Evolutionary conservation across 2,888 invertebrate species (phyloP).

Genomic region (Ochropleura plecta): DNA sequence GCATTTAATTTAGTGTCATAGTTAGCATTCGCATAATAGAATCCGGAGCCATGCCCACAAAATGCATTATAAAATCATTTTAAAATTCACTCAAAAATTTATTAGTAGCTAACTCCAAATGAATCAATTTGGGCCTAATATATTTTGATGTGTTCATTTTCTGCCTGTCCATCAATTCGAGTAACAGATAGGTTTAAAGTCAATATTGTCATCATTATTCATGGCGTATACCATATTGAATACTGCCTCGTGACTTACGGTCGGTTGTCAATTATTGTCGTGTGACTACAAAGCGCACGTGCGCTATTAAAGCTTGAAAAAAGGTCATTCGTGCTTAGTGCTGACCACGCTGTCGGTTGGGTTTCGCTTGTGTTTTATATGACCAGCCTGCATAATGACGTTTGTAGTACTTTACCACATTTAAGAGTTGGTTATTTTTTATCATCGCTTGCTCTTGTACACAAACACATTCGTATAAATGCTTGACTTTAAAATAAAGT

Average conservation of each 20-base stretch:
- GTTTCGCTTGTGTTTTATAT: constrained; percentile 63
- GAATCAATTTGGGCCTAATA: constrained; percentile 34
- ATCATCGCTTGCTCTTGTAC: constrained; percentile 35
- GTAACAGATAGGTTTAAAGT: constrained; percentile 54
- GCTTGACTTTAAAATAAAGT: constrained; percentile 66
- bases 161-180: constrained; percentile 35
- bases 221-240: constrained; percentile 78
- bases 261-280: constrained; percentile 87
- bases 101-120: not conserved
- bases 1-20: not conserved
- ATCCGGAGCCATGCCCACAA: not conserved
- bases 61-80: constrained; percentile 8
- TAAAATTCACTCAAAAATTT: constrained; percentile 1
- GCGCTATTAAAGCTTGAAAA: constrained; percentile 80
- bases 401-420: constrained; percentile 37
- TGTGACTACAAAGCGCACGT: constrained; percentile 83
- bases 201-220: constrained; percentile 83
- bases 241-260: constrained; percentile 83
- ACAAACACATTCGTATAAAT: constrained; percentile 54
- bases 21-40: not conserved
- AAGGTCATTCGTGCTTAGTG: constrained; percentile 83
- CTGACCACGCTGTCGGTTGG: constrained; percentile 70
- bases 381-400: constrained; percentile 68
- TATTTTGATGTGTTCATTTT: constrained; percentile 29
- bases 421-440: constrained; percentile 21